phyloP scores from a whole-genome alignment of 2,888 invertebrate species.

The Yponomeuta cagnagella region DNA sequence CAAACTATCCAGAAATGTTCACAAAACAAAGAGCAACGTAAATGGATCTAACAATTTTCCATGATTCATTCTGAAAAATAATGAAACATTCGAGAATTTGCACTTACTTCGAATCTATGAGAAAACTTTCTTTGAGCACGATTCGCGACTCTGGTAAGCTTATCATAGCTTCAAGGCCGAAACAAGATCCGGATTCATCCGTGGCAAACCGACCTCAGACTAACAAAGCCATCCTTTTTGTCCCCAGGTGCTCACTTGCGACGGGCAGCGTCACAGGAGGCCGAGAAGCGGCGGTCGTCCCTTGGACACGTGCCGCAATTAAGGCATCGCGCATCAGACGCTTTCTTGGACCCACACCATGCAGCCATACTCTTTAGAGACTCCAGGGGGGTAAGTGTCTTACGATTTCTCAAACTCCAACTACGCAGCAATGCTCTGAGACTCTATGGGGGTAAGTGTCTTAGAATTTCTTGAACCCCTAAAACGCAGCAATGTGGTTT shows the following conservation, averaged over 20 bases:
- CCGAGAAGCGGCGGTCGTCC: constrained; percentile 86
- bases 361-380: constrained; percentile 94
- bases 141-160: too few species aligned
- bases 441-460: constrained; percentile 56
- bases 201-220: background rate
- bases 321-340: constrained; percentile 83
- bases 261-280: constrained; percentile 84
- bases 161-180: too few species aligned
- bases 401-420: constrained; percentile 88
- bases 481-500: background rate
- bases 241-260: constrained; percentile 84
- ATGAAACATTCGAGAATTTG: too few species aligned
- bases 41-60: too few species aligned
- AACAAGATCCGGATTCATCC: too few species aligned
- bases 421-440: constrained; percentile 93
- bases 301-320: constrained; percentile 76
- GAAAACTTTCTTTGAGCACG: too few species aligned
- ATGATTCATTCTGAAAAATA: too few species aligned
- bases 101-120: too few species aligned
- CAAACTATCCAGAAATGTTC: too few species aligned
- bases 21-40: too few species aligned
- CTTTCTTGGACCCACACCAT: constrained; percentile 89
- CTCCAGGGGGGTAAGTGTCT: constrained; percentile 87
- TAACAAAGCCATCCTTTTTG: constrained; percentile 23
- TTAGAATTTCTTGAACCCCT: background rate